A percentile compares a stretch with the other conserved stretches of the same genome.
phyloP scores from a whole-genome alignment of 2,113 vertebrate genomes.

The Rallus limicola region DNA sequence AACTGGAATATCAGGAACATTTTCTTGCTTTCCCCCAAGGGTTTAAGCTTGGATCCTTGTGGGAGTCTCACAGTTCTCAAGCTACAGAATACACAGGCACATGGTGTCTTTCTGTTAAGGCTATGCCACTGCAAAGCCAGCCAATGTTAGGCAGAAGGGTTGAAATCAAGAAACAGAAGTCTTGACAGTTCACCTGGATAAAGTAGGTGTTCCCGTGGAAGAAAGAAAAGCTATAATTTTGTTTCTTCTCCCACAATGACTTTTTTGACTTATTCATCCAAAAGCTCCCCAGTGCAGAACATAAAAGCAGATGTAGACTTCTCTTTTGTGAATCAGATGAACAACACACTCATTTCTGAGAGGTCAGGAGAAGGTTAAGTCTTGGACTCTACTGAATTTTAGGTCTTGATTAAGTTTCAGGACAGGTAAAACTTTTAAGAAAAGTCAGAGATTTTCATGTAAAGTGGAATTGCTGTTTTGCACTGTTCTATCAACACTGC shows the following conservation, averaged over 20 bases:
- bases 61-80: neutral
- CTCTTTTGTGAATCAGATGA: neutral
- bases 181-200: neutral
- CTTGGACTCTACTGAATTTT: neutral
- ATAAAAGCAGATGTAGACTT: neutral
- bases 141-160: neutral
- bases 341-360: neutral
- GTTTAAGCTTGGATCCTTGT: neutral
- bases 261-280: neutral
- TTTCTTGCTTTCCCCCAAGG: neutral
- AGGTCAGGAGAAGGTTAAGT: neutral
- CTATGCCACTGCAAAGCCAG: neutral
- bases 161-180: neutral
- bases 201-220: neutral
- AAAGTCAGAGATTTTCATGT: neutral
- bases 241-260: neutral
- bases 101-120: neutral
- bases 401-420: neutral
- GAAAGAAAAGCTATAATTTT: neutral
- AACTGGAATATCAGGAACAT: neutral
- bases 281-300: neutral
- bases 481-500: neutral
- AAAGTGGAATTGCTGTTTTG: neutral
- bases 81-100: neutral
- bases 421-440: neutral